phyloP scores from a whole-genome alignment of 2,888 invertebrate species.

The Sinotaia quadrata region DNA sequence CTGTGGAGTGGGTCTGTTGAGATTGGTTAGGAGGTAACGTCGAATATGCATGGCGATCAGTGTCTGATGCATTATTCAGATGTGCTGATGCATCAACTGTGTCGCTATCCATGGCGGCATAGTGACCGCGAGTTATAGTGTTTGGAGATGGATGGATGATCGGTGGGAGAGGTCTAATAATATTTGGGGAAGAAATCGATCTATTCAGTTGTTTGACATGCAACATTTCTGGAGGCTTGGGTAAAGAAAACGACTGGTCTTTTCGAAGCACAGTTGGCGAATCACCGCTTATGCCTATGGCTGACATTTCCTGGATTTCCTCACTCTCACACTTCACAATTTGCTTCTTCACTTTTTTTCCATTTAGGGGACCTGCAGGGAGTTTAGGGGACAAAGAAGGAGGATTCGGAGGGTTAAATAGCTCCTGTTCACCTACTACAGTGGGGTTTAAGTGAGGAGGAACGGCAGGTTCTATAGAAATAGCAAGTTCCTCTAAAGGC shows the following conservation, averaged over 20 bases:
- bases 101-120: slow-evolving; percentile 11
- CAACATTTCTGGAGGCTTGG: slow-evolving; percentile 1
- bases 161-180: neutral
- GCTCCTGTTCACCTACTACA: slow-evolving; percentile 22
- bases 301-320: neutral
- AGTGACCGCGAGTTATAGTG: neutral
- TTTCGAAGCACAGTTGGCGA: slow-evolving; percentile 16
- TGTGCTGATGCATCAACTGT: neutral
- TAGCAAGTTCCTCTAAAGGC: too few relatives aligned
- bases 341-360: slow-evolving; percentile 5
- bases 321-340: neutral
- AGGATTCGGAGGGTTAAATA: slow-evolving; percentile 15
- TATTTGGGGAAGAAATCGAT: neutral
- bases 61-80: neutral
- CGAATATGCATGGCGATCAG: neutral
- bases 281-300: neutral
- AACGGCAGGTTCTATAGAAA: too few relatives aligned
- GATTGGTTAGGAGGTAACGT: neutral
- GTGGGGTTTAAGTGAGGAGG: neutral
- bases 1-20: too few relatives aligned
- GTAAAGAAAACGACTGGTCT: slow-evolving; percentile 15
- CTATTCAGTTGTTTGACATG: neutral
- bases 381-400: neutral
- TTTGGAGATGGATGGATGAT: neutral
- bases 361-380: neutral